Evolutionary conservation across 2,113 vertebrate species (phyloP).

Genomic region (Chaetops frenatus): DNA sequence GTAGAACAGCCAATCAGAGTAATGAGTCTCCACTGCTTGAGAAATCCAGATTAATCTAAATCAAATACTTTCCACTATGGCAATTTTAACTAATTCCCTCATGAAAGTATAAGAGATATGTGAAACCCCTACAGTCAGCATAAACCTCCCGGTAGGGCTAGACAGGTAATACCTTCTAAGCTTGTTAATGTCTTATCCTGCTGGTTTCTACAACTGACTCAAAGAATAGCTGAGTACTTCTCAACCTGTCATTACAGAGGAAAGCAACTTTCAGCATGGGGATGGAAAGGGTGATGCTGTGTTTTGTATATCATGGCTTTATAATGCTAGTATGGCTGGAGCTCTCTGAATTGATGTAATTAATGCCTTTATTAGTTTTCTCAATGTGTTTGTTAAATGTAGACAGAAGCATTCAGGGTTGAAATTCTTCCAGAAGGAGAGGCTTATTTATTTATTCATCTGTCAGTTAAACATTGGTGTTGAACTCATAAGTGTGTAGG

Average conservation of each 20-base stretch:
- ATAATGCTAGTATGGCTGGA: not conserved
- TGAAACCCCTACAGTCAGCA: constrained; percentile 62
- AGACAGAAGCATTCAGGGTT: not conserved
- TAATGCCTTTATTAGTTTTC: not conserved
- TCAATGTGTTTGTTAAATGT: not conserved
- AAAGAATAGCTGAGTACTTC: constrained; percentile 61
- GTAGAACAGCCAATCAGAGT: constrained; percentile 67
- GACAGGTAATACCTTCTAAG: constrained; percentile 75
- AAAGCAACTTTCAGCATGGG: constrained; percentile 40
- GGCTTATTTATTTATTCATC: not conserved
- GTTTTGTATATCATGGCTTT: not conserved
- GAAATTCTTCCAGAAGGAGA: not conserved
- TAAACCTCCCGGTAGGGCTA: constrained; percentile 64
- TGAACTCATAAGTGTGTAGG: not conserved
- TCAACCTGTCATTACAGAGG: constrained; percentile 55
- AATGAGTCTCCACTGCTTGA: constrained; percentile 70
- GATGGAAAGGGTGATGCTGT: not conserved
- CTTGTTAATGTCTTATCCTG: constrained; percentile 77
- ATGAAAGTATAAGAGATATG: constrained; percentile 68
- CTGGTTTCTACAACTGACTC: constrained; percentile 68
- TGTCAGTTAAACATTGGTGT: not conserved
- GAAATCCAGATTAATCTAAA: constrained; percentile 75
- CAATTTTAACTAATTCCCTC: constrained; percentile 76
- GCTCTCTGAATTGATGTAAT: not conserved
- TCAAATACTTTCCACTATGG: constrained; percentile 74